Conservation (phyloP, 2,797 vertebrate species). For the Neopelma chrysocephalum region DNA sequence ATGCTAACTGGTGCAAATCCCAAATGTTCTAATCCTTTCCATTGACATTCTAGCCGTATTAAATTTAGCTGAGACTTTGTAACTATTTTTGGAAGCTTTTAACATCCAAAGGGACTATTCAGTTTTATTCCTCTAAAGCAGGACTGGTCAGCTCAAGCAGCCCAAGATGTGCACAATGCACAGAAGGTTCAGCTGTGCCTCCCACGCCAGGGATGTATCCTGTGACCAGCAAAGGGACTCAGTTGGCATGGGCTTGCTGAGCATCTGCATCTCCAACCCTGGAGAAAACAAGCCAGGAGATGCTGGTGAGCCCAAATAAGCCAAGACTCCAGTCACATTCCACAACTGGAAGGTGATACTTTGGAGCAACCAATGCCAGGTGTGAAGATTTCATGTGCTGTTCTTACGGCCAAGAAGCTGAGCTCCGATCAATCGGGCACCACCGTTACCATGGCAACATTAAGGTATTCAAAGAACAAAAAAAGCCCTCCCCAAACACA, state of each 20-base stretch:
- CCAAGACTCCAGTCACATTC: neutral
- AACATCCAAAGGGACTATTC: constrained; percentile 35
- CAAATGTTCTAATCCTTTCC: constrained; percentile 52
- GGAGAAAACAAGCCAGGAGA: neutral
- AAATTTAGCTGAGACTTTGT: constrained; percentile 57
- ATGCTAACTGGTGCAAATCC: constrained; percentile 53
- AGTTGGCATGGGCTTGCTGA: fast-evolving
- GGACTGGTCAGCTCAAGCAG: neutral
- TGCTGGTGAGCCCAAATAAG: neutral
- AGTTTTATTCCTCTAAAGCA: constrained; percentile 8
- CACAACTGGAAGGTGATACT: neutral
- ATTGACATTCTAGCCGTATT: constrained; percentile 52
- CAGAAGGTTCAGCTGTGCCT: neutral
- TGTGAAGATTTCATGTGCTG: neutral
- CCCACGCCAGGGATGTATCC: neutral
- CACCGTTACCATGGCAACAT: neutral
- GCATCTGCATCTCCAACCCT: neutral
- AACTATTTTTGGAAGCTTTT: constrained; percentile 65
- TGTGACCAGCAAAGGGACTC: neutral
- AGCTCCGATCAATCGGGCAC: neutral
- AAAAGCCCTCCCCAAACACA: neutral
- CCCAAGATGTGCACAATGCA: neutral
- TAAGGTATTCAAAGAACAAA: neutral
- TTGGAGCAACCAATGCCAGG: neutral
- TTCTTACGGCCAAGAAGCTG: neutral